Conservation (phyloP, 2,113 vertebrate species). For the Daphoenositta chrysoptera region DNA sequence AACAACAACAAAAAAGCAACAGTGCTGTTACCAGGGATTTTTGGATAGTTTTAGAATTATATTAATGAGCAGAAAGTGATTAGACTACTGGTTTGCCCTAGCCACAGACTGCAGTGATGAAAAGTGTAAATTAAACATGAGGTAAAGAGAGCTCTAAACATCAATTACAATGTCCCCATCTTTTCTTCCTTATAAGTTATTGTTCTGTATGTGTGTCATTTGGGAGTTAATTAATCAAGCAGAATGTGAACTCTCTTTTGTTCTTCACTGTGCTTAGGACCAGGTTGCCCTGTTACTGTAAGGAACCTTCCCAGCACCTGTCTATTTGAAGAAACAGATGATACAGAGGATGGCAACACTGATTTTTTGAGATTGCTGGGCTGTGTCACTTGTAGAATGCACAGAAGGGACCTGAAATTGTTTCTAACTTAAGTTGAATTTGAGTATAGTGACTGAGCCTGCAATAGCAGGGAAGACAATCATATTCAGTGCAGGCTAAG, state of each 20-base stretch:
- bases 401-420: not conserved
- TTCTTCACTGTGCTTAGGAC: not conserved
- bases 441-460: not conserved
- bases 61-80: not conserved
- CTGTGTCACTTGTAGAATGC: not conserved
- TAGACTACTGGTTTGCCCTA: not conserved
- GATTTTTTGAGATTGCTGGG: not conserved
- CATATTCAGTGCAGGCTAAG: not conserved
- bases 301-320: not conserved
- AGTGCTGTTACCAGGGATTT: not conserved
- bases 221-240: not conserved
- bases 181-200: not conserved
- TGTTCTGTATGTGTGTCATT: not conserved
- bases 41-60: not conserved
- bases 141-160: not conserved
- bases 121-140: not conserved
- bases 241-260: not conserved
- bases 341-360: not conserved
- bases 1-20: not conserved
- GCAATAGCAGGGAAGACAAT: not conserved
- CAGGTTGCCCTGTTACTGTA: not conserved
- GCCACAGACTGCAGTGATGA: not conserved
- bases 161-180: not conserved
- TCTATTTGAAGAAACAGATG: not conserved
- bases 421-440: not conserved